Conservation (phyloP, 2,888 invertebrate genomes). For the Sabatieria punctata region DNA sequence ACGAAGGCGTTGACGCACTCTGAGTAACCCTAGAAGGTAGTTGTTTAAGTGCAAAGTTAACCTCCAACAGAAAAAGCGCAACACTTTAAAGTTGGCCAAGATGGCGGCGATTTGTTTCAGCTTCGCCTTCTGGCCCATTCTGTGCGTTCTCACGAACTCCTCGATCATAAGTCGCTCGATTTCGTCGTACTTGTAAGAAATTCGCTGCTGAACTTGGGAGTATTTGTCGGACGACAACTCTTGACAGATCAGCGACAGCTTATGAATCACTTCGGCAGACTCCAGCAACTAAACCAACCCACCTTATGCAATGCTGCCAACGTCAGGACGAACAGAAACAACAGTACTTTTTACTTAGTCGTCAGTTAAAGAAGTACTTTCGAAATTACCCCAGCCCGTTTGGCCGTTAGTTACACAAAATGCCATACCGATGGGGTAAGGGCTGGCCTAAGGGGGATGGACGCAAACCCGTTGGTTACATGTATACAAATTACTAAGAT, state of each 20-base stretch:
- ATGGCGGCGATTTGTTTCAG: conserved; percentile 87
- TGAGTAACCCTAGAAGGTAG: conserved; percentile 51
- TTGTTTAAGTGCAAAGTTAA: neutral
- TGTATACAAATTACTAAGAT: too few relatives aligned
- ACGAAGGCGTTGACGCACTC: conserved; percentile 92
- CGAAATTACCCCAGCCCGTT: too few relatives aligned
- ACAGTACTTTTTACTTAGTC: too few relatives aligned
- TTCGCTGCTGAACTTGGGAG: conserved; percentile 23
- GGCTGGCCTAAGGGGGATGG: too few relatives aligned
- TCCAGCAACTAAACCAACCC: conserved; percentile 67
- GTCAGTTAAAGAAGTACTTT: too few relatives aligned
- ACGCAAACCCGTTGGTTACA: too few relatives aligned
- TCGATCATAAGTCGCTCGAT: conserved; percentile 22
- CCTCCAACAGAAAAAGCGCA: neutral
- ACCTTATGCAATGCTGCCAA: too few relatives aligned
- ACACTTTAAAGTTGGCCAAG: conserved; percentile 69
- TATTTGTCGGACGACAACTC: conserved; percentile 41
- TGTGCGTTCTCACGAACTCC: conserved; percentile 77
- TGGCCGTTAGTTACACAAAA: too few relatives aligned
- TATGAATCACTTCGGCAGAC: conserved; percentile 92
- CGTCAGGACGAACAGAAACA: too few relatives aligned
- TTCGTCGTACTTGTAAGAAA: conserved; percentile 30
- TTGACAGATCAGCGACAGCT: conserved; percentile 81
- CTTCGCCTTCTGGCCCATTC: conserved; percentile 58
- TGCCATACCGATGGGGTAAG: too few relatives aligned